Percentiles rank a stretch among this genome's conserved stretches.
Conservation (phyloP, 2,888 invertebrate species). For the Agrotis ipsilon region DNA sequence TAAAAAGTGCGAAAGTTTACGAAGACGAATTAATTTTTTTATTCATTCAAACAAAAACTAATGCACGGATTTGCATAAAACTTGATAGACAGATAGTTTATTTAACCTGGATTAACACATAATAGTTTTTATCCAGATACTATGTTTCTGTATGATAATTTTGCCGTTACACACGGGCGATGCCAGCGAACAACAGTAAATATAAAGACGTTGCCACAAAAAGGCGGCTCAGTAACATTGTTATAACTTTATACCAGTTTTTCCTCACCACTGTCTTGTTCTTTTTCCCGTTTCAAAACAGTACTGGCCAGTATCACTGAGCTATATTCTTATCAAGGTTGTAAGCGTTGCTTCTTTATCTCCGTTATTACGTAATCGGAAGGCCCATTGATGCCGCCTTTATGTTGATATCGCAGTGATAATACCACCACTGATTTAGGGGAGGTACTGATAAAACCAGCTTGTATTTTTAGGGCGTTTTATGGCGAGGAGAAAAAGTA, state of each 20-base stretch:
- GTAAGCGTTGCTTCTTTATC: conserved; percentile 41
- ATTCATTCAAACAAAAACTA: no score
- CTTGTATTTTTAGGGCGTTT: conserved; percentile 15
- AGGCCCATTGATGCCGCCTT: conserved; percentile 45
- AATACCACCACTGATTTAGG: conserved; percentile 64
- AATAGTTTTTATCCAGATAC: no score
- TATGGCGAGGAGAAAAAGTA: conserved; percentile 3
- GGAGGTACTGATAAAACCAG: conserved; percentile 40
- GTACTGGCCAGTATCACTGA: conserved; percentile 31
- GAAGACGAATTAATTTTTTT: no score
- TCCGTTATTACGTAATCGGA: conserved; percentile 33
- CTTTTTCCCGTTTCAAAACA: conserved; percentile 4
- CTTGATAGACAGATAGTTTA: no score
- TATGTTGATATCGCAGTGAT: conserved; percentile 54
- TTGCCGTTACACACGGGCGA: no score
- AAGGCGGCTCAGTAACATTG: background rate
- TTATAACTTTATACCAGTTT: background rate
- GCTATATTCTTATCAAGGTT: conserved; percentile 39
- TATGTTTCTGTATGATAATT: no score
- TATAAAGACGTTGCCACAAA: background rate
- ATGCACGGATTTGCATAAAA: no score
- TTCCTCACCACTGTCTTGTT: background rate
- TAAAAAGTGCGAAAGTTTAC: no score
- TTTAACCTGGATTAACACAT: no score
- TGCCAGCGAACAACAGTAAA: no score